Evolutionary conservation across 23 tunicate species (phyloP), one percentile per base, ranked within the genome.

Genomic region (Corella eumyota): DNA sequence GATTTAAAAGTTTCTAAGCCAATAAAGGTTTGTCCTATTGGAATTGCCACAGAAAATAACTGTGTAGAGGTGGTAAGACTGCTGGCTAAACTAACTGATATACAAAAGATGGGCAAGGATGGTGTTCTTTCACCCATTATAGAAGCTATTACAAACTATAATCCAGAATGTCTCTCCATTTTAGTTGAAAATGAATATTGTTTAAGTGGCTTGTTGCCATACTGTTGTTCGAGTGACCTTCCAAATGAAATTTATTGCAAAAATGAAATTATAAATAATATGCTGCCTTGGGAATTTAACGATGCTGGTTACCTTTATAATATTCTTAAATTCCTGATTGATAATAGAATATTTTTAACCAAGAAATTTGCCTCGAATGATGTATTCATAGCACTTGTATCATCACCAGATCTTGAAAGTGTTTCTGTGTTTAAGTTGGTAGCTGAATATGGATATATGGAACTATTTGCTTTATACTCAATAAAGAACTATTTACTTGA

Each of bases 11-110:
- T 38, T 19, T 34, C 27, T 4, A 32, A 60, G n/a, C 4, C 3
- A 3, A n/a, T 62, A 2, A 25, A 38, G n/a, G 68, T 62, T n/a
- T 26, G 53, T 25, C 80, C 80, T 24, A 63, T 74, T 36, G 26
- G 37, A 35, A 47, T 45, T 11, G 80, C 80, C 25, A 64, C 70
- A 25, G 64, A 74, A 46, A 51, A 49, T 26, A 64, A 70, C 21
- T 25, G 2, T 28, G 3, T 45, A 6, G 31, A 49, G 3, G 29
- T 30, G 5, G 25, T 72, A 25, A 72, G 49, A 34, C 32, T 61
- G 9, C 27, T 72, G 24, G 28, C 50, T 4, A n/a, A 61, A 21
- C 4, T 1, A 3, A 33, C 55, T 3, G 56, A 72, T 48, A 45
- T 47, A 32, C 50, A 48, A 21, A 29, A 25, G 24, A 33, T 72